Percentiles rank a stretch among this genome's conserved stretches.
phyloP scores from a whole-genome alignment of 2,888 invertebrate species.

The Parelbella ahira region DNA sequence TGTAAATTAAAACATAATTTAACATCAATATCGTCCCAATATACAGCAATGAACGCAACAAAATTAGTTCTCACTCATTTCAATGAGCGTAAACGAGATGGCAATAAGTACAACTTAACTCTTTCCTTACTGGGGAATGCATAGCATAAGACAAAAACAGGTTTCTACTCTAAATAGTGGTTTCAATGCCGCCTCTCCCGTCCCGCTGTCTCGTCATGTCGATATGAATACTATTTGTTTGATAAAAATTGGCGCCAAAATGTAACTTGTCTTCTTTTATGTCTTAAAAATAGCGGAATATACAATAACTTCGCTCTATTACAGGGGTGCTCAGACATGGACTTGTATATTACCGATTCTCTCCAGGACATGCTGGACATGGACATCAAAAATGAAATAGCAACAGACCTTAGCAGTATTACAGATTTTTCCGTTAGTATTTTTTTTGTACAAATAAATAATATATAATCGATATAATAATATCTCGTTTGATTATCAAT shows the following conservation, averaged over 20 bases:
- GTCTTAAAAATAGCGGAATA: too few species aligned
- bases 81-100: slow-evolving; percentile 39
- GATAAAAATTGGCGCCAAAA: slow-evolving; percentile 55
- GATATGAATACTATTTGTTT: slow-evolving; percentile 32
- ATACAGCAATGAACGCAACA: slow-evolving; percentile 6
- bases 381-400: slow-evolving; percentile 93
- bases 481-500: too few species aligned
- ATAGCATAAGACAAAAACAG: slow-evolving; percentile 70
- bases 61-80: slow-evolving; percentile 24
- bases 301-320: too few species aligned
- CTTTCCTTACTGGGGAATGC: slow-evolving; percentile 43
- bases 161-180: slow-evolving; percentile 72
- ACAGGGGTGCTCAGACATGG: slow-evolving; percentile 81
- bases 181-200: slow-evolving; percentile 50
- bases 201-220: slow-evolving; percentile 41
- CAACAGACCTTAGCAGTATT: slow-evolving; percentile 87
- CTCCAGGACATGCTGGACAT: slow-evolving; percentile 95
- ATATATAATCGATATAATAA: too few species aligned
- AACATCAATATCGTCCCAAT: neutral
- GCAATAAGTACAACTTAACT: slow-evolving; percentile 38
- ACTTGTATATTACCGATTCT: slow-evolving; percentile 84
- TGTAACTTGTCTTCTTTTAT: too few species aligned
- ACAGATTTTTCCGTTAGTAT: slow-evolving; percentile 82
- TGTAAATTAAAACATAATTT: too few species aligned
- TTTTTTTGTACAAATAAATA: too few species aligned